These are phyloP conservation scores for Tetragnatha montana DNA, from an alignment of 2,888 invertebrate genomes.

Conservation along the genomic window DNA sequence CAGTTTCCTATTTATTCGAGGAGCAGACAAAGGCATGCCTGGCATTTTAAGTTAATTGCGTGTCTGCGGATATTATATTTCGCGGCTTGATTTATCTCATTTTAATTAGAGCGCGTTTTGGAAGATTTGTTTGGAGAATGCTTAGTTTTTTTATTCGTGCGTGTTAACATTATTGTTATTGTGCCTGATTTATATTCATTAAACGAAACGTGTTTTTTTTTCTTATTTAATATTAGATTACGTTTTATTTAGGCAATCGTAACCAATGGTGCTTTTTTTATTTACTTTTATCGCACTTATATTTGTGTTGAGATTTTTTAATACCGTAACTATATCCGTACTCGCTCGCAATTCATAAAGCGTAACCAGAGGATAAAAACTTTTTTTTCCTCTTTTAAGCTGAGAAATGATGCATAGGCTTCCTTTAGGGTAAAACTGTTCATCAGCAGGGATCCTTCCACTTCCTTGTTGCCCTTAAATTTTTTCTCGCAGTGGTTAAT, in stretches of 20 bases:
- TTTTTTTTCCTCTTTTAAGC: background rate
- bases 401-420: background rate
- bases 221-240: too few relatives aligned
- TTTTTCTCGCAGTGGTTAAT: background rate
- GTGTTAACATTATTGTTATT: background rate
- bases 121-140: background rate
- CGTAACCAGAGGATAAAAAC: background rate
- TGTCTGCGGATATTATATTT: conserved; percentile 20
- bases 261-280: too few relatives aligned
- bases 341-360: background rate
- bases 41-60: conserved; percentile 26
- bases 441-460: background rate
- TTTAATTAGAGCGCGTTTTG: conserved; percentile 24
- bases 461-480: background rate
- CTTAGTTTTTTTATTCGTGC: background rate
- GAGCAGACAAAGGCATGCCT: background rate
- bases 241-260: too few relatives aligned
- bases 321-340: background rate
- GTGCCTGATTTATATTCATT: background rate
- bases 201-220: too few relatives aligned
- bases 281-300: too few relatives aligned
- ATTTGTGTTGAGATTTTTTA: too few relatives aligned
- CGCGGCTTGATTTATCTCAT: conserved; percentile 40
- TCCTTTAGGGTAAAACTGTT: background rate
- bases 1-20: conserved; percentile 29